Evolutionary conservation across 2,888 invertebrate species (phyloP).

Genomic region (Phorcus lineatus): DNA sequence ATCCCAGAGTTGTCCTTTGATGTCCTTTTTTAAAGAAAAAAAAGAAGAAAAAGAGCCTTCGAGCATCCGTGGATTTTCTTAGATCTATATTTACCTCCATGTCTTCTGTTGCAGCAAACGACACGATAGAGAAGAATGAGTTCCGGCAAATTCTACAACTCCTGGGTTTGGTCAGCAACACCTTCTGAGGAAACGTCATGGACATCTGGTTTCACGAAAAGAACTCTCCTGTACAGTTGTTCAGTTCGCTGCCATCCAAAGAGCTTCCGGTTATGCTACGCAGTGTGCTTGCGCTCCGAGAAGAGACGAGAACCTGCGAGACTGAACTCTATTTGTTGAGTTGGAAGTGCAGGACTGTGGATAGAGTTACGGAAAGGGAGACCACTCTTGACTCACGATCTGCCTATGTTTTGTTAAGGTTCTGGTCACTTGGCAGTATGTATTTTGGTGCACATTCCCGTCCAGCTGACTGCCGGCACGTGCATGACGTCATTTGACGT

Average conservation of each 20-base stretch:
- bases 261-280: not conserved
- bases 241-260: not conserved
- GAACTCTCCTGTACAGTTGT: no score
- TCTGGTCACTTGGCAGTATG: not conserved
- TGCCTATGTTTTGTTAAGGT: not conserved
- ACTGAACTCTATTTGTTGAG: not conserved
- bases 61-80: no score
- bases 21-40: no score
- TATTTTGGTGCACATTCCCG: constrained; percentile 6
- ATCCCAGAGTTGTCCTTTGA: no score
- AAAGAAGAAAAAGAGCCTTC: no score
- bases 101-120: not conserved
- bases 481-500: constrained; percentile 11
- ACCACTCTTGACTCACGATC: no score
- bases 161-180: not conserved
- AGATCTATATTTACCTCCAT: no score
- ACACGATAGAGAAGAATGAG: not conserved
- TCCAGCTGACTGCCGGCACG: constrained; percentile 13
- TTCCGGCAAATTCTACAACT: not conserved
- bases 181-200: not conserved
- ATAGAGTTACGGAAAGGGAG: no score
- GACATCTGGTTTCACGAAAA: not conserved
- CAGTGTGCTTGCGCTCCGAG: not conserved
- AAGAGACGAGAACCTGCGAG: not conserved
- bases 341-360: no score